Conservation (phyloP, 1,140 invertebrate genomes). For the Drosophila ercepeae region DNA sequence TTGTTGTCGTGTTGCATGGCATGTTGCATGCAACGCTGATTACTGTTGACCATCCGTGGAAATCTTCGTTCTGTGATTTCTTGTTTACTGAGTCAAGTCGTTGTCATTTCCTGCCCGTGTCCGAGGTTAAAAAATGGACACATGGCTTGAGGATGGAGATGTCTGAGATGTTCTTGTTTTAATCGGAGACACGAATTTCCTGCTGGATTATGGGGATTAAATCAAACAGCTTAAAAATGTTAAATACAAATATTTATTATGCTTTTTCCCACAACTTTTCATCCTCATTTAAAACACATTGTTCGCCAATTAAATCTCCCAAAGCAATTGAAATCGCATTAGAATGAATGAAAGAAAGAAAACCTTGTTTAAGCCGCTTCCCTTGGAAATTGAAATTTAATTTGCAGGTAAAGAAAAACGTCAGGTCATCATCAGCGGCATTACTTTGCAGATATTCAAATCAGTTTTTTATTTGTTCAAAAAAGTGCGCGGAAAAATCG, state of each 20-base stretch:
- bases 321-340: slow-evolving; percentile 41
- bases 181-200: slow-evolving; percentile 33
- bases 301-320: slow-evolving; percentile 28
- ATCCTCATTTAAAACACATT: slow-evolving; percentile 4
- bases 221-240: not conserved
- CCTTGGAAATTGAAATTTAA: slow-evolving; percentile 71
- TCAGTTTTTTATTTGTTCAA: slow-evolving; percentile 54
- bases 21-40: slow-evolving; percentile 46
- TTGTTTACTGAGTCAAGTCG: slow-evolving; percentile 39
- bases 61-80: slow-evolving; percentile 47
- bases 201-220: slow-evolving; percentile 17
- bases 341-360: slow-evolving; percentile 20
- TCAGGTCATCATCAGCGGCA: slow-evolving; percentile 61
- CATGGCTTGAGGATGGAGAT: slow-evolving; percentile 9
- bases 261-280: not conserved
- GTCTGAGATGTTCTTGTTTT: slow-evolving; percentile 22
- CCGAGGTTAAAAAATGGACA: slow-evolving; percentile 29
- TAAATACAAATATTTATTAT: not conserved
- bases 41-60: slow-evolving; percentile 31
- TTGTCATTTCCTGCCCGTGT: slow-evolving; percentile 43
- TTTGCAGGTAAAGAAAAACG: slow-evolving; percentile 43
- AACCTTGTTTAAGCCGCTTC: slow-evolving; percentile 43
- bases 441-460: slow-evolving; percentile 80
- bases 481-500: slow-evolving; percentile 48
- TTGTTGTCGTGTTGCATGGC: slow-evolving; percentile 14